Conservation (phyloP, 2,888 invertebrate species). For the Chamaedrilus cognettii region DNA sequence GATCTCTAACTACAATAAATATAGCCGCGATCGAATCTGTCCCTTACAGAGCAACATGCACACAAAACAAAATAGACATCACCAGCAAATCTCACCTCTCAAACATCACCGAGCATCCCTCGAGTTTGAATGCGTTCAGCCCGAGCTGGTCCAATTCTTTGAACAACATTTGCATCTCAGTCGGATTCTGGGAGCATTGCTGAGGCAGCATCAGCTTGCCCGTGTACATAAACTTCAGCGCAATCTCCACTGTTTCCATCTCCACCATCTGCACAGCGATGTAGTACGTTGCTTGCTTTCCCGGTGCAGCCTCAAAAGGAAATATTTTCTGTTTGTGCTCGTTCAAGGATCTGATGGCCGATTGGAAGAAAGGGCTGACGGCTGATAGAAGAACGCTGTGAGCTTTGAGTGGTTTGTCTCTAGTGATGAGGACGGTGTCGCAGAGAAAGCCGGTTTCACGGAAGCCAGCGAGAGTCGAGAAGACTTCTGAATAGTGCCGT, state of each 20-base stretch:
- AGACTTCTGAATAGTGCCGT: too few species aligned
- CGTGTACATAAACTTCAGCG: conserved; percentile 17
- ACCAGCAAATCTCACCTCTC: conserved; percentile 1
- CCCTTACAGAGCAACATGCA: too few species aligned
- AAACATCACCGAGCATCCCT: conserved; percentile 7
- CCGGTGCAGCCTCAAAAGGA: too few species aligned
- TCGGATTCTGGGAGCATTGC: not conserved
- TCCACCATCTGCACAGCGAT: conserved; percentile 4
- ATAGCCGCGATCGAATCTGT: too few species aligned
- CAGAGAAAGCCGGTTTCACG: conserved; percentile 6
- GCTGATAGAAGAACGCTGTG: conserved; percentile 6
- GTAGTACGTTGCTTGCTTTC: too few species aligned
- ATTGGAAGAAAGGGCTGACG: conserved; percentile 15
- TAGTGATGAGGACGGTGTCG: conserved; percentile 9
- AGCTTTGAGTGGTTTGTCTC: conserved; percentile 3
- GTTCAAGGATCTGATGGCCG: conserved; percentile 9
- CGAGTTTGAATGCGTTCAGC: not conserved
- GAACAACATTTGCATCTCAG: not conserved
- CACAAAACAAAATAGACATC: too few species aligned
- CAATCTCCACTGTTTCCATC: conserved; percentile 8
- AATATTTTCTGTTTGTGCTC: too few species aligned
- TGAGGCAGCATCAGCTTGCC: conserved; percentile 16
- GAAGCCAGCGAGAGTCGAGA: too few species aligned
- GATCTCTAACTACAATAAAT: too few species aligned
- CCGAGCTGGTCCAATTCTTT: conserved; percentile 6